phyloP scores from a whole-genome alignment of 2,797 vertebrate genomes.

The Prunella strophiata region DNA sequence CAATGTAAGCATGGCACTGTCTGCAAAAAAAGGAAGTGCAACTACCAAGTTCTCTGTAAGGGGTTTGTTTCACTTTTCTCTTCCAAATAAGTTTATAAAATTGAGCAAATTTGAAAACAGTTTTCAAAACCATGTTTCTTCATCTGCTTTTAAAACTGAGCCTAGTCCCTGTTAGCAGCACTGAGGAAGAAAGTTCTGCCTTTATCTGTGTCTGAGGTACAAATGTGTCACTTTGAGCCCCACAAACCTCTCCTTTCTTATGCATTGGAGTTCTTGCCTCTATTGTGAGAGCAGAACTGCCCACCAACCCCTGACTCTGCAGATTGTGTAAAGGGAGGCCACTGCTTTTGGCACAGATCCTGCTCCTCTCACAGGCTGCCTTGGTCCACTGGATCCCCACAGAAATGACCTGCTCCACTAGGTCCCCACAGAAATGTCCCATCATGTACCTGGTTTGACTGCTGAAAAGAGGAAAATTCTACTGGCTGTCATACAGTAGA shows the following conservation, averaged over 20 bases:
- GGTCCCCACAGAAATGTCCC: background rate
- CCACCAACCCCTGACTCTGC: background rate
- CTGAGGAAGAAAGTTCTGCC: background rate
- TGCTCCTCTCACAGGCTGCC: background rate
- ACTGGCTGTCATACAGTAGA: background rate
- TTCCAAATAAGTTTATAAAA: background rate
- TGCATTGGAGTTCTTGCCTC: background rate
- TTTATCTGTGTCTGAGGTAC: background rate
- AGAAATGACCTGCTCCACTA: background rate
- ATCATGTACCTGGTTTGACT: background rate
- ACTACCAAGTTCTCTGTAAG: background rate
- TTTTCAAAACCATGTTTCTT: background rate
- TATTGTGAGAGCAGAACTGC: background rate
- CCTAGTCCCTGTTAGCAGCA: background rate
- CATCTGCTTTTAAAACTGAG: background rate
- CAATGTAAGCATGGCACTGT: background rate
- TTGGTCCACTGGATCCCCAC: background rate
- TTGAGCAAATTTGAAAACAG: background rate
- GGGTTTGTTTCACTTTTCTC: constrained; percentile 25
- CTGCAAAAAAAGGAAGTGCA: constrained; percentile 14
- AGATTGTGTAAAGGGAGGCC: background rate
- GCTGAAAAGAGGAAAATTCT: background rate
- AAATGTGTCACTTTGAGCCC: background rate
- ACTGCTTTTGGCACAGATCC: background rate
- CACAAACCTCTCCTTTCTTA: background rate